A percentile compares a stretch with the other conserved stretches of the same genome.
Conservation (phyloP, 2,797 vertebrate genomes). For the Paramormyrops hopkinsi region DNA sequence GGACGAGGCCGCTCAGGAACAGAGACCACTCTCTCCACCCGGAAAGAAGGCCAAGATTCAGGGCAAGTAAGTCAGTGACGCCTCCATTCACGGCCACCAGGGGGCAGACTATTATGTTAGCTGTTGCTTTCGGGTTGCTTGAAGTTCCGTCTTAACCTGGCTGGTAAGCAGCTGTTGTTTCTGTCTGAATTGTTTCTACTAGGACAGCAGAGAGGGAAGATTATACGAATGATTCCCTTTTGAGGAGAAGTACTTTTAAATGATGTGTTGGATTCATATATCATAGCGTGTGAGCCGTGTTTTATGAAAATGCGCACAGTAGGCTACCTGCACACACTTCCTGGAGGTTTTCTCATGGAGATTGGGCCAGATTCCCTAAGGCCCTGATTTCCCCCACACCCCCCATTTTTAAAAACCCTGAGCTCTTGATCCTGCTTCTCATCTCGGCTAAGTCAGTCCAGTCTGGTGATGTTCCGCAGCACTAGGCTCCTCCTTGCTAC, state of each 20-base stretch:
- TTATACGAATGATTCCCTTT: not conserved
- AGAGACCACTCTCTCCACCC: slow-evolving; percentile 43
- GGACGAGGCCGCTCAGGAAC: slow-evolving; percentile 43
- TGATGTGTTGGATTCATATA: not conserved
- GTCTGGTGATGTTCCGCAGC: not conserved
- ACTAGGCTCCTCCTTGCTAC: not conserved
- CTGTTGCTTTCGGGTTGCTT: not conserved
- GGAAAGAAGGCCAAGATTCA: slow-evolving; percentile 49
- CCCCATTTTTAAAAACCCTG: not conserved
- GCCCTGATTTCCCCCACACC: not conserved
- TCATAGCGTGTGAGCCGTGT: not conserved
- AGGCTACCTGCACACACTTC: not conserved
- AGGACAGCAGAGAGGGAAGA: not conserved
- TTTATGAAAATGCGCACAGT: not conserved
- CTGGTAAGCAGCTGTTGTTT: not conserved
- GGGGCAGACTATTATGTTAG: not conserved
- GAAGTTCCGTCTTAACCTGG: not conserved
- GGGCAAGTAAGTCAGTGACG: slow-evolving; percentile 34
- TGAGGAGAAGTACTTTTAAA: not conserved
- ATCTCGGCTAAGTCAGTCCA: not conserved
- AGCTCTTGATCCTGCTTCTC: not conserved
- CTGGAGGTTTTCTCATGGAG: not conserved
- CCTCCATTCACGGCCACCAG: not conserved
- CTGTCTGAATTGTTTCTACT: not conserved
- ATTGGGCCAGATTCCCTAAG: not conserved